phyloP scores from a whole-genome alignment of 2,797 vertebrate genomes.

The Molossus molossus region DNA sequence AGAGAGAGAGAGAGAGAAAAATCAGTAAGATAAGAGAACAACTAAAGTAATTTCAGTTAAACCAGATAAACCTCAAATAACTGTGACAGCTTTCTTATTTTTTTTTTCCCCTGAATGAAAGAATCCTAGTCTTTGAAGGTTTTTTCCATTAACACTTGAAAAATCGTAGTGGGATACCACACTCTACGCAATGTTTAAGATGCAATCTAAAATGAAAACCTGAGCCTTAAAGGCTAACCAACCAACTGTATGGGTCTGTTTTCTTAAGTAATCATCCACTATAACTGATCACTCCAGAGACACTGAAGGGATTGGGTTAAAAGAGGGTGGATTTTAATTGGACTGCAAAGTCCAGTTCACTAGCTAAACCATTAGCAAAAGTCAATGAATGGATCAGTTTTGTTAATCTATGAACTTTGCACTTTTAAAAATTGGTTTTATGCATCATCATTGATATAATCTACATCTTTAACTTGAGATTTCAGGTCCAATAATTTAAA shows the following conservation, averaged over 20 bases:
- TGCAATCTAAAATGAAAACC: constrained; percentile 30
- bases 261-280: not conserved
- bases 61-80: constrained; percentile 42
- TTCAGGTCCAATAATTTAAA: not conserved
- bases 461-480: not conserved
- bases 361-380: constrained; percentile 13
- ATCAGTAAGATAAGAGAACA: constrained; percentile 25
- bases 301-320: not conserved
- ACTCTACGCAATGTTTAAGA: not conserved
- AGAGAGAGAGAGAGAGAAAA: not conserved
- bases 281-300: not conserved
- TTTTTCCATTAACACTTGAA: constrained; percentile 49
- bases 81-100: not conserved
- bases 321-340: not conserved
- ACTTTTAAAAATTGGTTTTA: constrained; percentile 48
- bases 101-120: constrained; percentile 2
- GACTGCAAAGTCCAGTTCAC: not conserved
- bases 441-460: not conserved
- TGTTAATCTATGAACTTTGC: not conserved
- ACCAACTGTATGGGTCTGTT: not conserved
- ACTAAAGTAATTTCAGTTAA: constrained; percentile 58
- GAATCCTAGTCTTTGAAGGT: not conserved
- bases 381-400: not conserved
- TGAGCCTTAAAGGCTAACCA: constrained; percentile 17
- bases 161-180: not conserved